These are phyloP conservation scores for Drosophila anomelani DNA, from an alignment of 2,888 invertebrate species.

Conservation along the genomic window DNA sequence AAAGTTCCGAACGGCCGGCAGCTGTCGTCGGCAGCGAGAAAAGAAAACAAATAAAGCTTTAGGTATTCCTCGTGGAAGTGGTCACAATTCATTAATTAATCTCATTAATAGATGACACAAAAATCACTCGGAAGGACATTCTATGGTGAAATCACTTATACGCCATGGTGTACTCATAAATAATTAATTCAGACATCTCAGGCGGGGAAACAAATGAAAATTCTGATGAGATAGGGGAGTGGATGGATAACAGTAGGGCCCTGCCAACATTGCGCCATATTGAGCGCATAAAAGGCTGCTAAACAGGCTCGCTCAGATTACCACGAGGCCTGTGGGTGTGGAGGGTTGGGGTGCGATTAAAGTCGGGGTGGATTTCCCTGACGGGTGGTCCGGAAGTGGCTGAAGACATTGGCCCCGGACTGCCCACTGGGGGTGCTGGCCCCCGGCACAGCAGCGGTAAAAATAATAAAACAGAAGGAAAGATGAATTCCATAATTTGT, in stretches of 20 bases:
- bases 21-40: slow-evolving; percentile 18
- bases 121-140: slow-evolving; percentile 44
- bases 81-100: slow-evolving; percentile 40
- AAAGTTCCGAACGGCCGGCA: slow-evolving; percentile 12
- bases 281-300: slow-evolving; percentile 70
- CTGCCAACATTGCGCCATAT: slow-evolving; percentile 60
- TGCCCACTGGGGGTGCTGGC: slow-evolving; percentile 18
- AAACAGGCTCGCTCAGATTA: slow-evolving; percentile 64
- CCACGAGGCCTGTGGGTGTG: slow-evolving; percentile 15
- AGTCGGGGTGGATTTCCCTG: slow-evolving; percentile 11
- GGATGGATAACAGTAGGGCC: slow-evolving; percentile 24
- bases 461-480: not conserved
- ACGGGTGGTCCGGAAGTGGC: slow-evolving; percentile 55
- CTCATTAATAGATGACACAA: slow-evolving; percentile 58
- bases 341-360: not conserved
- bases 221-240: slow-evolving; percentile 22
- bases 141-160: slow-evolving; percentile 66
- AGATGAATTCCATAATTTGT: not conserved
- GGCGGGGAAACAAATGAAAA: slow-evolving; percentile 62
- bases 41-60: slow-evolving; percentile 4
- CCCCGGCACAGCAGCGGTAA: slow-evolving; percentile 6
- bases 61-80: slow-evolving; percentile 1
- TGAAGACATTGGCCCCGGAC: slow-evolving; percentile 56
- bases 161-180: slow-evolving; percentile 72
- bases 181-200: slow-evolving; percentile 68